phyloP scores from a whole-genome alignment of 2,888 invertebrate species.

The Trilocha varians region DNA sequence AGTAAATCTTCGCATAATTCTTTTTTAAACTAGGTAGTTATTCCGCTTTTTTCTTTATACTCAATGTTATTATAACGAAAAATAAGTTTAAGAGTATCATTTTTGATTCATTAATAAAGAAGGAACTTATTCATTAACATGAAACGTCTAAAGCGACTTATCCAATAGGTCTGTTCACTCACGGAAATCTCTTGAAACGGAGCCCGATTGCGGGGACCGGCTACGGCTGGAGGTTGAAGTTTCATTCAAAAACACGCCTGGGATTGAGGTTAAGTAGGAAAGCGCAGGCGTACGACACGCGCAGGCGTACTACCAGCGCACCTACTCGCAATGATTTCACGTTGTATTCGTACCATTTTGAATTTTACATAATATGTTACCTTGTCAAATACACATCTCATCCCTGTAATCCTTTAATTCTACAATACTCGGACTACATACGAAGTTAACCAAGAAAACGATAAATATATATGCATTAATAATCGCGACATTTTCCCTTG shows the following conservation, averaged over 20 bases:
- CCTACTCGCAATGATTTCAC: slow-evolving; percentile 62
- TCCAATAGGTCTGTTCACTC: slow-evolving; percentile 3
- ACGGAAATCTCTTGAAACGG: slow-evolving; percentile 44
- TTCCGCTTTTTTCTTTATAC: no score
- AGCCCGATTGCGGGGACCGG: slow-evolving; percentile 47
- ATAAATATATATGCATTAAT: slow-evolving; percentile 13
- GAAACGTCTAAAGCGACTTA: background rate
- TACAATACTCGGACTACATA: background rate
- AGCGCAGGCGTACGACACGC: slow-evolving; percentile 56
- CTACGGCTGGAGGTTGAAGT: slow-evolving; percentile 47
- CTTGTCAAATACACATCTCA: slow-evolving; percentile 16
- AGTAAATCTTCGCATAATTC: no score
- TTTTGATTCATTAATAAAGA: no score
- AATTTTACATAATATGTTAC: slow-evolving; percentile 31
- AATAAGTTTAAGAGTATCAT: no score
- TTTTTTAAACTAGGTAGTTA: no score
- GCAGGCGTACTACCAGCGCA: slow-evolving; percentile 40
- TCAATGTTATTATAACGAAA: no score
- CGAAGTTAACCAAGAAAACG: background rate
- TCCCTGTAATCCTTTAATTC: slow-evolving; percentile 6
- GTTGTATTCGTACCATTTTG: slow-evolving; percentile 45
- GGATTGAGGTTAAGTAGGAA: slow-evolving; percentile 63
- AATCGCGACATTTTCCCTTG: slow-evolving; percentile 4
- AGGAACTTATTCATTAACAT: background rate
- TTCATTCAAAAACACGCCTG: slow-evolving; percentile 70